Base-by-base conservation (phyloP, 2,797 vertebrate genomes). In the Leuciscus waleckii region DNA sequence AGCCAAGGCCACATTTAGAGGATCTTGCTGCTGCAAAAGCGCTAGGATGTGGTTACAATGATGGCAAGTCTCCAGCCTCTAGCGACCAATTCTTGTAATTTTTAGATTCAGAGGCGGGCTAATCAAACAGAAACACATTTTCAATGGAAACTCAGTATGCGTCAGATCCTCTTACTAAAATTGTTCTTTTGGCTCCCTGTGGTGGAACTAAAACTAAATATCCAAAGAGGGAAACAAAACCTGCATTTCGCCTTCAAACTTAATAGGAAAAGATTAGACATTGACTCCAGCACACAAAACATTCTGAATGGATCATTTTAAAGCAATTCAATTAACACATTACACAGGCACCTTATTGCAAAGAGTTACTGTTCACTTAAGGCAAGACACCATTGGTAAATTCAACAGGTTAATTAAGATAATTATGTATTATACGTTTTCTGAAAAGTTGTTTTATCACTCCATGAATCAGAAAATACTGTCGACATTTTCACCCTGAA, bases 31-130 rank as follows among this genome's bases (percentile, higher is more conserved):
- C n/a, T 81, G 82, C 83, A 73, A 81, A 14, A 85, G 81, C 4
- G 41, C 89, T 86, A 89, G 89, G 89, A 89, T 89, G 88, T 89
- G 89, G 89, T 70, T 81, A 73, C 46, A 70, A 70, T 84, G 76
- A 77, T 68, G 70, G 69, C 73, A 85, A 76, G 49, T 37, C 61
- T 71, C 41, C 70, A 78, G 10, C 51, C 54, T 75, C 81, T 77
- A 29, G 49, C 85, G 65, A 43, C 58, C 80, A 67, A 71, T 89
- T 83, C 77, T 81, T 46, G 82, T 87, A 26, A 85, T 37, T 32
- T 87, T 86, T 87, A 73, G 69, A 87, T 77, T 80, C 73, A 85
- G 61, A 83, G 51, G 35, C 37, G 21, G 68, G 23, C 70, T 79
- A 78, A 81, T 79, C 43, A n/a, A 68, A n/a, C 73, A 70, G 23